A percentile compares a stretch with the other conserved stretches of the same genome.
These are phyloP conservation scores for Pristionchus maxplancki DNA, from an alignment of 2,888 invertebrate species.

Conservation along the genomic window DNA sequence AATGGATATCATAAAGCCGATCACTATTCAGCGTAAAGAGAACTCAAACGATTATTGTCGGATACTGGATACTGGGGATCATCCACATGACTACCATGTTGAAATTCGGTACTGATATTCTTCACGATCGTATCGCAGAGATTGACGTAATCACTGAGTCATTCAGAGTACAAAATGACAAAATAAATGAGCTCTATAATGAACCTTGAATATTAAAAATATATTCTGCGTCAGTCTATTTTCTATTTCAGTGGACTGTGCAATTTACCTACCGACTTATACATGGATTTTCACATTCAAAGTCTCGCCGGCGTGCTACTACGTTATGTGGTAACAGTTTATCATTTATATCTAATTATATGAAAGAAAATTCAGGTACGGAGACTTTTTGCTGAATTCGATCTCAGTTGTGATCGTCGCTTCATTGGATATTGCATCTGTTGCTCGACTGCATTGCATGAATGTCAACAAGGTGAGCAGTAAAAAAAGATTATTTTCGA, in stretches of 20 bases:
- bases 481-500: too few relatives aligned
- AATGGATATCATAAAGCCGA: background rate
- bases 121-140: background rate
- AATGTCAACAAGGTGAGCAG: background rate
- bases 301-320: background rate
- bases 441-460: background rate
- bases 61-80: background rate
- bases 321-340: background rate
- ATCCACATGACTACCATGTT: background rate
- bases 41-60: background rate
- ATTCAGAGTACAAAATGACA: too few relatives aligned
- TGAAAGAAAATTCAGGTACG: background rate
- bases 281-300: conserved; percentile 1
- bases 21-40: background rate
- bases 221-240: background rate
- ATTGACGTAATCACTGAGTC: background rate
- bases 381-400: background rate
- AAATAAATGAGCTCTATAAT: too few relatives aligned
- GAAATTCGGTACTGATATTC: background rate
- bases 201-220: background rate
- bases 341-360: background rate
- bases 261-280: background rate
- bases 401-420: background rate
- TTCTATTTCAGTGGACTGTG: background rate
- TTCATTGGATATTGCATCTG: background rate